These are phyloP conservation scores for Tiliqua scincoides DNA, from an alignment of 2,113 vertebrate genomes.

Conservation along the genomic window DNA sequence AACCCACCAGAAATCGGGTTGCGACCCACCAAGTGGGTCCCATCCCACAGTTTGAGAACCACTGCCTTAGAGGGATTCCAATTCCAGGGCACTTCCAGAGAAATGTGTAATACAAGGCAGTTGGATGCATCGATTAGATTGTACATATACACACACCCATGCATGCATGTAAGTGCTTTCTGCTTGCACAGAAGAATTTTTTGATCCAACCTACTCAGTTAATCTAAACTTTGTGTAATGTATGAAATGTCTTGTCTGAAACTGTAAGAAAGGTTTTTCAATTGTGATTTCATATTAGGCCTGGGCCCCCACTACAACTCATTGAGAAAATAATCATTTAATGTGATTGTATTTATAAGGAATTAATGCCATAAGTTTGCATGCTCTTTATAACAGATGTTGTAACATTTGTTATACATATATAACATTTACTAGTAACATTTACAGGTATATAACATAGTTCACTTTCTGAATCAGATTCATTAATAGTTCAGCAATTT, in stretches of 20 bases:
- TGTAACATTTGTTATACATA: no score
- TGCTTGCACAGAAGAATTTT: not conserved
- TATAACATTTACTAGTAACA: no score
- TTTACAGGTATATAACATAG: no score
- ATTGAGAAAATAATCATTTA: not conserved
- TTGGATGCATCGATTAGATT: no score
- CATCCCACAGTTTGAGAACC: no score
- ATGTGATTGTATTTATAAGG: not conserved
- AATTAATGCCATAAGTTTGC: not conserved
- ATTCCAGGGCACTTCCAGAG: no score
- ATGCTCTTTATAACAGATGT: not conserved
- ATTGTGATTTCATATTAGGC: not conserved
- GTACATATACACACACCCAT: no score
- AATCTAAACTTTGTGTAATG: no score
- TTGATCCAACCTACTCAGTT: not conserved
- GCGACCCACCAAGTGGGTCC: no score
- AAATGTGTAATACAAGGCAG: not conserved
- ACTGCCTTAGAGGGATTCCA: no score
- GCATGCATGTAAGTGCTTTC: not conserved
- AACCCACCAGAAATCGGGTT: no score
- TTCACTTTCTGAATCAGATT: not conserved
- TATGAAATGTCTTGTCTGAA: not conserved
- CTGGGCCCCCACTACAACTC: not conserved
- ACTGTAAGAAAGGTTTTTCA: not conserved
- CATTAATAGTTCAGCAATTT: no score